These are phyloP conservation scores for Kryphioiulus occultus DNA, from an alignment of 2,888 invertebrate species.

Conservation along the genomic window DNA sequence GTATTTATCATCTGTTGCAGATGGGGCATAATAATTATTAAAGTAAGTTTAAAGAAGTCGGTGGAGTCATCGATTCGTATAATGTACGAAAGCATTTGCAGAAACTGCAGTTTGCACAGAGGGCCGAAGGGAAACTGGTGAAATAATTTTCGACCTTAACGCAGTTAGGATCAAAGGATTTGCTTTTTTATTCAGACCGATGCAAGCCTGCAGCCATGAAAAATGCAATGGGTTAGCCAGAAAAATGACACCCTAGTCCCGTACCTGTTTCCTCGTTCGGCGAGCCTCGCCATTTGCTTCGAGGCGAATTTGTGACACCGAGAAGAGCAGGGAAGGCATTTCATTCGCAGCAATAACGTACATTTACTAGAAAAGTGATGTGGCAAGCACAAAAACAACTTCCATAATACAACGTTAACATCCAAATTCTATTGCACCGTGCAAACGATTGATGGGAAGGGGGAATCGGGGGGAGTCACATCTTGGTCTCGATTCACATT, in stretches of 20 bases:
- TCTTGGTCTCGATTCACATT: background rate
- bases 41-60: background rate
- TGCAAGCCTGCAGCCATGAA: constrained; percentile 35
- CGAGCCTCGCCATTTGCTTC: background rate
- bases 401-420: background rate
- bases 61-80: too few relatives aligned
- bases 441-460: background rate
- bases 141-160: background rate
- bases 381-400: background rate
- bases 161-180: background rate
- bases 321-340: background rate
- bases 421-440: background rate
- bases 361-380: background rate
- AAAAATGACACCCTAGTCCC: background rate
- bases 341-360: background rate
- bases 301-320: background rate
- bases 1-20: constrained; percentile 23
- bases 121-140: too few relatives aligned
- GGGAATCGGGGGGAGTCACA: background rate
- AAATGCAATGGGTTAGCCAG: constrained; percentile 4
- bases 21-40: constrained; percentile 1
- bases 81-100: too few relatives aligned
- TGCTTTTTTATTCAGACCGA: constrained; percentile 33
- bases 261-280: background rate
- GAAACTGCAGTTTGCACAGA: too few relatives aligned